These are phyloP conservation scores for Okapia johnstoni DNA, from an alignment of 2,113 vertebrate species.

Conservation along the genomic window DNA sequence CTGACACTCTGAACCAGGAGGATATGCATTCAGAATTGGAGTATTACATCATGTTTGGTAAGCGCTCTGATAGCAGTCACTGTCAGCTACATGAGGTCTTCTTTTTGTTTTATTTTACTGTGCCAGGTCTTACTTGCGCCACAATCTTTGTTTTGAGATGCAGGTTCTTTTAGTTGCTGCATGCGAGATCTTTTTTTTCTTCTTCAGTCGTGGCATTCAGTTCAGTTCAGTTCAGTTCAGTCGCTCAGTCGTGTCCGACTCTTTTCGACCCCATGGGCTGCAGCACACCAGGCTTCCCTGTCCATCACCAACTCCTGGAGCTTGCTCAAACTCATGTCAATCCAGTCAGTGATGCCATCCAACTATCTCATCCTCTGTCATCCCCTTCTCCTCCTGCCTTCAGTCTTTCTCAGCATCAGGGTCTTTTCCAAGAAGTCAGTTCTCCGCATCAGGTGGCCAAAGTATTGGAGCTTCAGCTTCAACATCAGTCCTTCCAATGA, in stretches of 20 bases:
- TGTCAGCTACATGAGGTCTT: not conserved
- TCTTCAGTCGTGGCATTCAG: not conserved
- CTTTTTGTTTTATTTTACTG: not conserved
- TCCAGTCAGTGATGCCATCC: not conserved
- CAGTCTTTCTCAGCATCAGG: not conserved
- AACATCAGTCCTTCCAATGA: not conserved
- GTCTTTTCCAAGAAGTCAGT: not conserved
- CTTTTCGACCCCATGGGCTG: not conserved
- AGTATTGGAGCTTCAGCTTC: not conserved
- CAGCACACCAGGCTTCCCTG: not conserved
- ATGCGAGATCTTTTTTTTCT: not conserved
- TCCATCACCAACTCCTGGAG: not conserved
- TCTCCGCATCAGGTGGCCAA: not conserved
- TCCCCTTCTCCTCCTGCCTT: not conserved
- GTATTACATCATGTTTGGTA: constrained; percentile 89
- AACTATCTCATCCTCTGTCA: not conserved
- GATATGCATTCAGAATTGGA: constrained; percentile 84
- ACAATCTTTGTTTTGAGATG: not conserved
- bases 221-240: not conserved
- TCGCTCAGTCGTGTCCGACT: not conserved
- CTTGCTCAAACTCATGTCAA: not conserved
- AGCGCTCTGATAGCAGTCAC: constrained; percentile 30
- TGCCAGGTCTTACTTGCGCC: not conserved
- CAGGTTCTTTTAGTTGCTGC: not conserved
- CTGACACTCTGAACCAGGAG: constrained; percentile 83